Evolutionary conservation across 1,140 invertebrate genomes (phyloP).

Genomic region (Drosophila elegans): DNA sequence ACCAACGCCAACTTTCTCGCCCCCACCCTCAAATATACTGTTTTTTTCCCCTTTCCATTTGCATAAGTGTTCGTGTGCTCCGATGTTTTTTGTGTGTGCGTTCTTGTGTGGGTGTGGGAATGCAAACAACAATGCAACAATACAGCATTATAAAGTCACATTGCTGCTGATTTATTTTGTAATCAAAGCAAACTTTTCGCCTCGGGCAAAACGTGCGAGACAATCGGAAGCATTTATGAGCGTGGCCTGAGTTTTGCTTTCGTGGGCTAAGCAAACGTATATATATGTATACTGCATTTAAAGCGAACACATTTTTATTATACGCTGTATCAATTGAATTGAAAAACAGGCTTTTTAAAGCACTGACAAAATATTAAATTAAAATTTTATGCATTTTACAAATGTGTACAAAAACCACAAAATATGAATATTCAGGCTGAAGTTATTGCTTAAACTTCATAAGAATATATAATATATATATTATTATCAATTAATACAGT

Average conservation of each 20-base stretch:
- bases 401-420: too few relatives aligned
- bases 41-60: slow-evolving; percentile 57
- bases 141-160: slow-evolving; percentile 77
- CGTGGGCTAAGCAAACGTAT: slow-evolving; percentile 17
- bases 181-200: slow-evolving; percentile 67
- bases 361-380: too few relatives aligned
- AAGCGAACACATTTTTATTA: background rate
- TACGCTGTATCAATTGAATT: background rate
- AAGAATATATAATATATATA: slow-evolving; percentile 4
- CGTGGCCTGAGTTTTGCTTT: slow-evolving; percentile 17
- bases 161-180: slow-evolving; percentile 78
- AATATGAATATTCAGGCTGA: too few relatives aligned
- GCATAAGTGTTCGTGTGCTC: slow-evolving; percentile 42
- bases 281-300: background rate
- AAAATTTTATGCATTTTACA: too few relatives aligned
- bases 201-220: slow-evolving; percentile 61
- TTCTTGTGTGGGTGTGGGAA: slow-evolving; percentile 9
- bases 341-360: too few relatives aligned
- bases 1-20: slow-evolving; percentile 73
- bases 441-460: too few relatives aligned
- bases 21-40: slow-evolving; percentile 55
- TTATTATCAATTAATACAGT: slow-evolving; percentile 37
- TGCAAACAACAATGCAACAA: slow-evolving; percentile 69
- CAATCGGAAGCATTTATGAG: slow-evolving; percentile 62
- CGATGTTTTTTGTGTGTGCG: slow-evolving; percentile 19